Evolutionary conservation across 2,888 invertebrate species (phyloP), one percentile per base, ranked within the genome.

Genomic region (Agrotis clavis): DNA sequence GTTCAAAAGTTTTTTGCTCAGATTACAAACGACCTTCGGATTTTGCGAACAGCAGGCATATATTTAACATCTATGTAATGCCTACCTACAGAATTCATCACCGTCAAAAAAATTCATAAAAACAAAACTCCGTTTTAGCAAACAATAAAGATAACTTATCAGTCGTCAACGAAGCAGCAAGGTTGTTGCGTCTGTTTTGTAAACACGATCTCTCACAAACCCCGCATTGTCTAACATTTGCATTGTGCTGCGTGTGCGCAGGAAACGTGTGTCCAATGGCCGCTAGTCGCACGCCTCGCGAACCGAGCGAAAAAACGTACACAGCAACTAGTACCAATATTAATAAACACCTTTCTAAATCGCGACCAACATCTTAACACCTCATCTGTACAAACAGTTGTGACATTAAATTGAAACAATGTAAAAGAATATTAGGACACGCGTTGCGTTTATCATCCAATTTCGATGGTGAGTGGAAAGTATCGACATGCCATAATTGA

Each of bases 141-240:
- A 81, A 86, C 79, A 85, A 86, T 86, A 57, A 75, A 84, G 86
- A 82, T 85, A 81, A 72, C 73, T 69, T 85, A 84, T 85, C 85
- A 79, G 61, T 63, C 75, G 85, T 64, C 85, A 84, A 66, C 81
- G 76, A 79, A 79, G 84, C 89, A 80, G 82, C 91, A 90, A 92
- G 91, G 92, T 86, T 90, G 87, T 72, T 79, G 84, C 84, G 84
- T 88, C 87, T 90, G 87, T 91, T 92, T 90, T 86, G 89, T 90
- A 91, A 90, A 90, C 87, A 91, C 87, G 82, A 88, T 88, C 89
- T 89, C 89, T 86, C 87, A 86, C 81, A 79, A 80, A 83, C 51
- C 82, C 81, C 77, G 81, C 88, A 90, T 93, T 92, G 92, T 93
- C 87, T 90, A 87, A 77, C 83, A 82, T 84, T 87, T 88, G 83